Percentiles rank a stretch among this genome's conserved stretches.
phyloP scores from a whole-genome alignment of 2,113 vertebrate genomes.

The Myocastor coypus region DNA sequence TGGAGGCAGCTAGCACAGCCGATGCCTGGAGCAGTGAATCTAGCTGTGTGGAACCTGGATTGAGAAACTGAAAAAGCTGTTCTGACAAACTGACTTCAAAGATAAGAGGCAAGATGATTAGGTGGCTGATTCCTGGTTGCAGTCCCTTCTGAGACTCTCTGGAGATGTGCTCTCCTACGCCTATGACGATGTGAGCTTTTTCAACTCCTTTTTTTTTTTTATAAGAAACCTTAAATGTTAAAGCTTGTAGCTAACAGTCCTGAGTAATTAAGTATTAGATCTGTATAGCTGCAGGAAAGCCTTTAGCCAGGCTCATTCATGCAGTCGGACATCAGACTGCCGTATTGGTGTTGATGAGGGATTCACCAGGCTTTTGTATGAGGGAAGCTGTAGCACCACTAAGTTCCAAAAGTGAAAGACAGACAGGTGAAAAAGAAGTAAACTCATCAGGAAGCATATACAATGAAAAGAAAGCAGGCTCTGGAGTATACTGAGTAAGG shows the following conservation, averaged over 20 bases:
- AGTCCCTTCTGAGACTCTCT: conserved; percentile 38
- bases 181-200: conserved; percentile 29
- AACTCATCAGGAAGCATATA: not conserved
- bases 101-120: not conserved
- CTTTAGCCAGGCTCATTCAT: conserved; percentile 62
- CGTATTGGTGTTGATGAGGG: not conserved
- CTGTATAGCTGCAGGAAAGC: conserved; percentile 48
- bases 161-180: conserved; percentile 49
- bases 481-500: not conserved
- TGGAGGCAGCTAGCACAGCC: not conserved
- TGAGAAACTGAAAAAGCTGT: not conserved
- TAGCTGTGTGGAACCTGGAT: not conserved
- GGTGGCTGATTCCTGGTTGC: not conserved
- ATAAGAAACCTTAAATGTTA: conserved; percentile 62
- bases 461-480: not conserved
- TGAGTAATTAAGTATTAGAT: conserved; percentile 58
- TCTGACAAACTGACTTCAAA: not conserved
- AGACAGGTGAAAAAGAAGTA: not conserved
- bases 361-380: conserved; percentile 9
- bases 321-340: conserved; percentile 49
- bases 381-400: not conserved
- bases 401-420: not conserved
- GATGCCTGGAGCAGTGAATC: not conserved
- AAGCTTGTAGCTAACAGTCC: conserved; percentile 49
- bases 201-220: conserved; percentile 52